phyloP scores from a whole-genome alignment of 1,140 invertebrate species.

The Zaprionus ghesquierei region DNA sequence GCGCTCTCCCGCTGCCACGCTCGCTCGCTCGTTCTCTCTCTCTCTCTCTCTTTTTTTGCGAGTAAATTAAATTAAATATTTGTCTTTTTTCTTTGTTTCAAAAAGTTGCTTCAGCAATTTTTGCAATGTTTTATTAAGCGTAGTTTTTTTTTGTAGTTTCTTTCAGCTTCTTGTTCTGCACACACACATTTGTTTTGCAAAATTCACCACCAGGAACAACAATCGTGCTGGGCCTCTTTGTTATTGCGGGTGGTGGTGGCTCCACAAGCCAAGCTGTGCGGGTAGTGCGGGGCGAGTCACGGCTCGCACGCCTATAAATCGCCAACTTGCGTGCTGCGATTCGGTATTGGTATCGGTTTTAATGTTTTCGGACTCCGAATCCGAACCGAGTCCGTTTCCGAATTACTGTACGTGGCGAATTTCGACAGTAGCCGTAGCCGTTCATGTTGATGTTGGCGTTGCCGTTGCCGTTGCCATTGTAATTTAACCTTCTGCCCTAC shows the following conservation, averaged over 20 bases:
- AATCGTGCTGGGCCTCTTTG: constrained; percentile 25
- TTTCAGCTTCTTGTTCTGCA: constrained; percentile 3
- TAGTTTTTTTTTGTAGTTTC: not conserved
- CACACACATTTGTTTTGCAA: too few species aligned
- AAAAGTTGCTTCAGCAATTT: constrained; percentile 11
- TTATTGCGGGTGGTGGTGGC: constrained; percentile 31
- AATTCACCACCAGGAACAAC: constrained; percentile 35
- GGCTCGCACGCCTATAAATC: constrained; percentile 47
- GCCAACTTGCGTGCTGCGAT: constrained; percentile 45
- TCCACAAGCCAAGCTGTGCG: too few species aligned
- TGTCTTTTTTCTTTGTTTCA: constrained; percentile 15
- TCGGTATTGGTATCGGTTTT: constrained; percentile 47
- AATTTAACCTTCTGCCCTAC: constrained; percentile 82
- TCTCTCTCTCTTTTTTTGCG: not conserved
- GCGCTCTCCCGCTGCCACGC: not conserved
- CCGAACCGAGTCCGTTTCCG: not conserved
- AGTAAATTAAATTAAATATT: constrained; percentile 21
- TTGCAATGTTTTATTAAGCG: constrained; percentile 16
- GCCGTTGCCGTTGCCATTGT: constrained; percentile 59
- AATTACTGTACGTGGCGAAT: constrained; percentile 47
- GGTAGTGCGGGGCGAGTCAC: constrained; percentile 30
- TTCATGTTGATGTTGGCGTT: constrained; percentile 48
- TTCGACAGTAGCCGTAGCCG: constrained; percentile 32
- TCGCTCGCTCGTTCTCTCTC: not conserved
- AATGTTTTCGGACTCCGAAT: constrained; percentile 37